Base-by-base conservation (phyloP, 1,140 invertebrate genomes). In the Episyrphus balteatus region DNA sequence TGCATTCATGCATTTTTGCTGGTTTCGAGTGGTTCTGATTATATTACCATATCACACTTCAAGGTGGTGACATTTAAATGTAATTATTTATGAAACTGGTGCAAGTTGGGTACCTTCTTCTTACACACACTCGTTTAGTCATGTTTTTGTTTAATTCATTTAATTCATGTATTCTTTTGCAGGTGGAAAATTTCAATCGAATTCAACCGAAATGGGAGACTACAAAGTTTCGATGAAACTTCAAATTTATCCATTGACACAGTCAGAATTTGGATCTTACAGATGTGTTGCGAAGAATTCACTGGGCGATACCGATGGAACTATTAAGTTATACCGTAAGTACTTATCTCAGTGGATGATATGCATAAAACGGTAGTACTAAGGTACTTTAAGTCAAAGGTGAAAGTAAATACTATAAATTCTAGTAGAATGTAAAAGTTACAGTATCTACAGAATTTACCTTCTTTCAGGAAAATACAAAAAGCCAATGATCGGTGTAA, bases 211-310 rank as follows among this genome's bases (percentile, higher is more conserved):
- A 62, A 61, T 61, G 11, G 61, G 58, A 7, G 78, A 77, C 13
- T 89, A 88, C 66, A 84, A 83, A 58, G 81, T 85, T 44, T 76
- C 83, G 43, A 84, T 89, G 77, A 83, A 80, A 54, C 73, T 90
- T 11, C 83, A 80, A 17, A 84, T 90, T 57, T 75, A 75, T 59
- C 76, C 76, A 33, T 75, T 89, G 15, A 74, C 72, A 0, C 60
- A 66, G 44, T 62, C 73, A 3, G 86, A 89, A 66, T 89, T 82
- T 58, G 85, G 85, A 26, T 78, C 80, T 8, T 89, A 88, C 61
- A 82, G 84, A 60, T 95, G 92, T 68, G 82, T 92, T 46, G 88
- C 90, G 6, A 90, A 88, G 61, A 94, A 94, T 68, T 83, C 84
- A 5, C 71, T 94, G 9, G 91, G 91, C 10, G 84, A 83, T 56